Evolutionary conservation across 2,888 invertebrate genomes (phyloP), one percentile per base, ranked within the genome.

Genomic region (Rhaphigaster nebulosa): DNA sequence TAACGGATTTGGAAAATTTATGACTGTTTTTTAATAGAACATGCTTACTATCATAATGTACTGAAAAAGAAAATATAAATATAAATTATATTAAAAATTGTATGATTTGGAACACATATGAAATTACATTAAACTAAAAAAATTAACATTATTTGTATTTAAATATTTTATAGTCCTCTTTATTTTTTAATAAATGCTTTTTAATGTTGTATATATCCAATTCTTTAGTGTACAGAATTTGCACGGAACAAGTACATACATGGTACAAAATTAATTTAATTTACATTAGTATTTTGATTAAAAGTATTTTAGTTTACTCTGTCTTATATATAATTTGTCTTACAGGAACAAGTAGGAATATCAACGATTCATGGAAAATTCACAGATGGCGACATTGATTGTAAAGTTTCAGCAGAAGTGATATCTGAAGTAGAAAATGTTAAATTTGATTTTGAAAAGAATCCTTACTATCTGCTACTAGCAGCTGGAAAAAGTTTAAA

Each of bases 311-410:
- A 18, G 8, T n/a, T 45, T 84, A 84, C 26, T n/a, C 1, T 45
- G 20, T 41, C 0, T 45, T 45, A 90, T 84, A 15, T 76, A 41
- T 45, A 12, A 45, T 45, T 84, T 45, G 26, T 41, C 65, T 70
- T 70, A 5, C 34, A 89, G 89, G 89, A 89, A 45, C 95, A 96
- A 93, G 95, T 95, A 29, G 96, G 96, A 0, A 95, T 97, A 0
- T 95, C 95, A 92, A 93, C 97, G 89, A 92, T 96, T 54, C 95
- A 95, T 90, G 95, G 95, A 26, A 96, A 96, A 0, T 93, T 95
- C 52, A 94, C 95, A 12, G 96, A 98, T 93, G 97, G 97, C 18
- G 95, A 95, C 87, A 94, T 98, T 91, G 96, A 96, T 93, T 98
- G 98, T 94, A 96, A 96, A 94, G 96, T 97, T 90, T 95, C 94